Base-by-base conservation (phyloP, 2,113 vertebrate species). In the Sylvia atricapilla region DNA sequence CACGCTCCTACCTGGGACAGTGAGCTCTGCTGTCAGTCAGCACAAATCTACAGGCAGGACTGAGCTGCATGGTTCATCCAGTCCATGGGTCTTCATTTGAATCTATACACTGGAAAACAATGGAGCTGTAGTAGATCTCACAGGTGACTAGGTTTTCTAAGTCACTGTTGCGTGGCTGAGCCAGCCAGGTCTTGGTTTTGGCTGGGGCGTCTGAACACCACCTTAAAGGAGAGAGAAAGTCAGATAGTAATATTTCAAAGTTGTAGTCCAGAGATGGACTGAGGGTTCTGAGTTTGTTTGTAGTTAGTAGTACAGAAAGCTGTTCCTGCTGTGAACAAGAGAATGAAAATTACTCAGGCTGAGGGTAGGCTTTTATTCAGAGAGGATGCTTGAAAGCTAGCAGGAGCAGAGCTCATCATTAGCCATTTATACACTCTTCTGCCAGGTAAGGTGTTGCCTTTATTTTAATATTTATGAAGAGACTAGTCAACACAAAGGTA, bases 1-100 rank as follows among this genome's bases (percentile, higher is more conserved):
- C 19, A 8, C 0, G 0, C 1, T 67, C 25, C 52, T 43, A 4
- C 15, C 5, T 1, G 2, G 28, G 27, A 35, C 3, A 0, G 27
- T 23, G 35, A 52, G 5, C 22, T 44, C 66, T 2, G 1, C 22
- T 56, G 35, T 3, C 0, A 0, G 20, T 15, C 69, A 87, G 59
- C 31, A 62, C 70, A 84, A 21, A 62, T 39, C 37, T 22, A 49
- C 11, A 55, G 50, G 28, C 27, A 30, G 60, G 41, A 56, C 35
- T 55, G 35, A 44, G 23, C 41, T n/a, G 18, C 7, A 0, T 5
- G 7, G 27, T 33, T 62, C 68, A 11, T 62, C 27, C 35, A 25
- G 47, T 11, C 23, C 23, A 5, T 30, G 19, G 9, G 23, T 33
- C 37, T 11, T 49, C 35, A 21, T 37, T 62, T 56, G 22, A 62